Evolutionary conservation across 2,888 invertebrate genomes (phyloP).

Genomic region (Hirtodrosophila duncani): DNA sequence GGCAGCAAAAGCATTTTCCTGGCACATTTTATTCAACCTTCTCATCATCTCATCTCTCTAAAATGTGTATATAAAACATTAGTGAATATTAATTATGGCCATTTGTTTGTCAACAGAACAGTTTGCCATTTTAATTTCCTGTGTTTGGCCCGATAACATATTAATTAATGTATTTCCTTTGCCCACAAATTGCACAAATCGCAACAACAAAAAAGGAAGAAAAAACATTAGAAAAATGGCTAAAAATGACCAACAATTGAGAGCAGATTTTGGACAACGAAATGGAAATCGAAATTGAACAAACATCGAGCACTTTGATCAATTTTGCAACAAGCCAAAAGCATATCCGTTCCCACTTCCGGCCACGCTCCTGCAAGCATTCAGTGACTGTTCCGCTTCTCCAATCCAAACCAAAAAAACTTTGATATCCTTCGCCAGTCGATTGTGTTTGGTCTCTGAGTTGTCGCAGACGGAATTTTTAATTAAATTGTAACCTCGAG

Average conservation of each 20-base stretch:
- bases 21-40: neutral
- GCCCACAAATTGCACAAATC: slow-evolving; percentile 27
- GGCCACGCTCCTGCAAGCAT: too few species aligned
- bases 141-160: slow-evolving; percentile 18
- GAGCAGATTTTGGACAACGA: neutral
- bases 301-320: slow-evolving; percentile 21
- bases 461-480: slow-evolving; percentile 26
- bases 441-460: neutral
- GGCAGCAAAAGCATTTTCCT: neutral
- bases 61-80: neutral
- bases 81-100: neutral
- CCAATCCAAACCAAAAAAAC: too few species aligned
- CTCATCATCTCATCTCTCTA: neutral
- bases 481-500: slow-evolving; percentile 39
- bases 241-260: neutral
- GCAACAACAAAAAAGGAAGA: slow-evolving; percentile 1
- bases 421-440: too few species aligned
- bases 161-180: slow-evolving; percentile 32
- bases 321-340: slow-evolving; percentile 10
- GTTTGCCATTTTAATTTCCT: slow-evolving; percentile 41
- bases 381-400: too few species aligned
- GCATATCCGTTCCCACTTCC: slow-evolving; percentile 24
- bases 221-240: neutral
- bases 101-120: neutral
- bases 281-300: slow-evolving; percentile 7